Evolutionary conservation across 2,888 invertebrate genomes (phyloP).

Genomic region (Toxonevra muliebris): DNA sequence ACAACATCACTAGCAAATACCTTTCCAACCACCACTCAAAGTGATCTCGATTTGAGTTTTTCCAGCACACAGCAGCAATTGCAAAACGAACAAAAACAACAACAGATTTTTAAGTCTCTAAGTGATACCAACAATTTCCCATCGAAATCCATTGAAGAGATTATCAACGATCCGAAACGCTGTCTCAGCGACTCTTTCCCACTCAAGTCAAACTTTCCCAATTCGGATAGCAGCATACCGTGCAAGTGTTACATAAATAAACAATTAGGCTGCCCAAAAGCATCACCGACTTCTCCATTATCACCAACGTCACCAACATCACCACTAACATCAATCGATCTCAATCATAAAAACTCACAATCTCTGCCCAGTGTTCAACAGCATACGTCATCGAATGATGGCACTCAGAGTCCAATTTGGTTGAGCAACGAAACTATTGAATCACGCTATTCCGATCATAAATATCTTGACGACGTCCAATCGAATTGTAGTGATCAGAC

Average conservation of each 20-base stretch:
- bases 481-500: constrained; percentile 51
- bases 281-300: constrained; percentile 33
- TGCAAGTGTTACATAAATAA: constrained; percentile 26
- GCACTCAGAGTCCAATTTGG: constrained; percentile 39
- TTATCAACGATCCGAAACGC: neutral
- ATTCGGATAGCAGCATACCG: constrained; percentile 22
- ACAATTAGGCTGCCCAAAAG: neutral
- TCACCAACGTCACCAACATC: constrained; percentile 31
- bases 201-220: constrained; percentile 24
- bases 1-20: neutral
- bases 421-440: constrained; percentile 43
- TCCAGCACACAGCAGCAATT: neutral
- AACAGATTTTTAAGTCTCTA: constrained; percentile 41
- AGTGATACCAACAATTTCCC: constrained; percentile 42
- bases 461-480: constrained; percentile 46
- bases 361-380: constrained; percentile 36
- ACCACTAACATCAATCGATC: constrained; percentile 19
- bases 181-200: constrained; percentile 18
- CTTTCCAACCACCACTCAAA: neutral
- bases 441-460: constrained; percentile 37
- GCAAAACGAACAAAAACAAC: neutral
- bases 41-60: constrained; percentile 23
- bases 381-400: constrained; percentile 6
- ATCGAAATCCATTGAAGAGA: constrained; percentile 13
- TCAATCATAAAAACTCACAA: constrained; percentile 29